These are phyloP conservation scores for Thereva unica DNA, from an alignment of 2,888 invertebrate genomes.

Conservation along the genomic window DNA sequence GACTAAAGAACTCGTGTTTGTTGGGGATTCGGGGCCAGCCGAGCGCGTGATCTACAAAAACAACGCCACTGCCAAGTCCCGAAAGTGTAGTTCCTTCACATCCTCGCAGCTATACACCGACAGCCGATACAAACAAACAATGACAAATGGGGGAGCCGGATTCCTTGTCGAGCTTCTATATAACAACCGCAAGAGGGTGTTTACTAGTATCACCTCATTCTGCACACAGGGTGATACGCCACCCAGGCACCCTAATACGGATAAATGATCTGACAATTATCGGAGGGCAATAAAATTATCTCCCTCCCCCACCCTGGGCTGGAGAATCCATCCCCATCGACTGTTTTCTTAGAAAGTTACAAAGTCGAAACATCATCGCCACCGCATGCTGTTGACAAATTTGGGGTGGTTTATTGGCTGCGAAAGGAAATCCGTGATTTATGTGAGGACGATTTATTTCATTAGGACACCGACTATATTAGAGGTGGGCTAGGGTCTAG, in stretches of 20 bases:
- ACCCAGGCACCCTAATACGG: constrained; percentile 30
- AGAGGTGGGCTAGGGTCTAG: constrained; percentile 5
- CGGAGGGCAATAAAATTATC: constrained; percentile 41
- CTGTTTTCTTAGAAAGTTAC: background rate
- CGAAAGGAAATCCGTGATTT: constrained; percentile 44
- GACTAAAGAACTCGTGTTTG: constrained; percentile 23
- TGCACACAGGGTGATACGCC: background rate
- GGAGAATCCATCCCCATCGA: constrained; percentile 1
- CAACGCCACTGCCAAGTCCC: constrained; percentile 5
- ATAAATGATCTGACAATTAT: constrained; percentile 42
- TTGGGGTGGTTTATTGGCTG: constrained; percentile 42
- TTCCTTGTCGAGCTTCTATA: constrained; percentile 1
- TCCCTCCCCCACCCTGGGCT: constrained; percentile 9
- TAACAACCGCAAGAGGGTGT: constrained; percentile 27
- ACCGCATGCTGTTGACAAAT: constrained; percentile 37
- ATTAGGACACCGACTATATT: constrained; percentile 35
- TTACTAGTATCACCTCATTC: constrained; percentile 1
- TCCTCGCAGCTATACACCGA: constrained; percentile 19
- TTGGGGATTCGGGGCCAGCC: constrained; percentile 15
- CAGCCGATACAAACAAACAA: constrained; percentile 17
- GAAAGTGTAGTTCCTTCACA: constrained; percentile 1
- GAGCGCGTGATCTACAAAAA: constrained; percentile 7
- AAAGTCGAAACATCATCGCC: background rate
- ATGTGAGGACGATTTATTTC: constrained; percentile 40
- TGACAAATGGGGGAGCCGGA: constrained; percentile 18